Conservation (phyloP, 92 coral and sea anemone species). For the Paragorgia papillata region DNA sequence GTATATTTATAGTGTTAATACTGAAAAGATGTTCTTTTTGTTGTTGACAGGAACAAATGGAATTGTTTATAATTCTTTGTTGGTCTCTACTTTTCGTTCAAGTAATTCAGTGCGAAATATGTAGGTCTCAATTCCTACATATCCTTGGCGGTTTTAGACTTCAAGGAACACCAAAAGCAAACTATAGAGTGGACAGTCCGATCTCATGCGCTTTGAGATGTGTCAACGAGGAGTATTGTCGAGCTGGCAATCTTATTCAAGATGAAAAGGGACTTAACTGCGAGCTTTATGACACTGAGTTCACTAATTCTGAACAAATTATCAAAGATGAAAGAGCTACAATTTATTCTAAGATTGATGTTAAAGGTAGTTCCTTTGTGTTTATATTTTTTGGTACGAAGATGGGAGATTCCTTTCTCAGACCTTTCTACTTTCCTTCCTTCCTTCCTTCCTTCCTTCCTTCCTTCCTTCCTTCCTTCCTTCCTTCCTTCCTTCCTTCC, state of each 20-base stretch:
- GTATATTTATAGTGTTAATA: no score
- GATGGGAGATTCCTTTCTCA: no score
- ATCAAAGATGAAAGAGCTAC: background rate
- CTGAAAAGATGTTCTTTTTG: no score
- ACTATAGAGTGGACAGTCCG: background rate
- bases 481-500: background rate
- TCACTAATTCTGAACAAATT: background rate
- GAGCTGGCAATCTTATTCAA: conserved; percentile 58
- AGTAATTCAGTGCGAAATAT: background rate
- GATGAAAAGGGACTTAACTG: conserved; percentile 62
- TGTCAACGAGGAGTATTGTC: conserved; percentile 63
- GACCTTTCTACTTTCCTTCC: background rate
- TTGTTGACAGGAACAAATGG: conserved; percentile 2
- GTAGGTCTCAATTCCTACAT: background rate
- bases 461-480: conserved; percentile 5
- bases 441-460: background rate
- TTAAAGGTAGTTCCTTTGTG: conserved; percentile 7
- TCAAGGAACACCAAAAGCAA: background rate
- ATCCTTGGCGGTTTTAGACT: conserved; percentile 11
- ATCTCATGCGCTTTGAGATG: conserved; percentile 42
- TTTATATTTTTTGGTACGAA: no score
- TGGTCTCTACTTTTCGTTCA: background rate
- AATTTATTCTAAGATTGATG: background rate
- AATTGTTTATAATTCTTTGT: background rate
- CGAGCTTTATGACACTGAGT: conserved; percentile 72